A percentile compares a stretch with the other conserved stretches of the same genome.
Evolutionary conservation across 2,888 invertebrate species (phyloP).

Genomic region (Metellina segmentata): DNA sequence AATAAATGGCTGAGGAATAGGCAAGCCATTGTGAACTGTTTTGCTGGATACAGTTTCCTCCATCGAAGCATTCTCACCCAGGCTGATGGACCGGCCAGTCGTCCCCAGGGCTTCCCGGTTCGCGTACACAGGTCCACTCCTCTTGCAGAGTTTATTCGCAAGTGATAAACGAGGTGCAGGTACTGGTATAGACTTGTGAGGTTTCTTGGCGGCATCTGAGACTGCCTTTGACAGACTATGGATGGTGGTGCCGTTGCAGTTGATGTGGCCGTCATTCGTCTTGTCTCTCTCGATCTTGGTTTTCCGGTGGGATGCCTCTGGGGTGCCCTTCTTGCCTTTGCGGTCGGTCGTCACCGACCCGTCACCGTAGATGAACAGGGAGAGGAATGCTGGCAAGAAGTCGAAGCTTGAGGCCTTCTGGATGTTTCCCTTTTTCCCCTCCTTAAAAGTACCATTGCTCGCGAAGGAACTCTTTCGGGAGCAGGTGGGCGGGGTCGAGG

Average conservation of each 20-base stretch:
- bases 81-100: slow-evolving; percentile 74
- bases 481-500: slow-evolving; percentile 68
- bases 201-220: slow-evolving; percentile 39
- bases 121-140: slow-evolving; percentile 75
- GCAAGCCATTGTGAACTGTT: slow-evolving; percentile 67
- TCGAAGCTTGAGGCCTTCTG: slow-evolving; percentile 77
- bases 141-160: slow-evolving; percentile 57
- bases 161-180: slow-evolving; percentile 76
- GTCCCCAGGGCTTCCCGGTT: slow-evolving; percentile 73
- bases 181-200: slow-evolving; percentile 67
- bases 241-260: slow-evolving; percentile 55
- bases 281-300: slow-evolving; percentile 31
- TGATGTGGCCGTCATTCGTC: slow-evolving; percentile 23
- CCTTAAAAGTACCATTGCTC: slow-evolving; percentile 34
- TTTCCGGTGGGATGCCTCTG: slow-evolving; percentile 51
- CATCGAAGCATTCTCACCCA: slow-evolving; percentile 71
- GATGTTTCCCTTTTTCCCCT: slow-evolving; percentile 64
- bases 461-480: slow-evolving; percentile 63
- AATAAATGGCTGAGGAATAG: slow-evolving; percentile 75
- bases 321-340: slow-evolving; percentile 30
- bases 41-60: slow-evolving; percentile 43
- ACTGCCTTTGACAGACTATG: slow-evolving; percentile 20
- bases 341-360: slow-evolving; percentile 35
- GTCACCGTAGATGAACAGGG: slow-evolving; percentile 73
- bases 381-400: slow-evolving; percentile 74